A percentile compares a stretch with the other conserved stretches of the same genome.
Conservation (phyloP, 2,113 vertebrate genomes). For the Capra hircus region DNA sequence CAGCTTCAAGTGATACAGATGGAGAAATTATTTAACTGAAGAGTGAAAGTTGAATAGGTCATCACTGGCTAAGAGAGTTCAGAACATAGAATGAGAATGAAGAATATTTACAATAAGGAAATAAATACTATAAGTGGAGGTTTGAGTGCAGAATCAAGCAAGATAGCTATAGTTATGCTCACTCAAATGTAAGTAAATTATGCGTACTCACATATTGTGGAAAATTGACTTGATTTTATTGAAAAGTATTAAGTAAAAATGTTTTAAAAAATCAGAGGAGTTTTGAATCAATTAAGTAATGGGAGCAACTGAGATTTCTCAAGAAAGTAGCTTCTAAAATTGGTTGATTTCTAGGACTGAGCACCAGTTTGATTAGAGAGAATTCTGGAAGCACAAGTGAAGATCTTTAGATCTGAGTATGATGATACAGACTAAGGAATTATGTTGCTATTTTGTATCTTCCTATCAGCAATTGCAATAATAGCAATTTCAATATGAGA, state of each 20-base stretch:
- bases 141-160: not conserved
- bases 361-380: not conserved
- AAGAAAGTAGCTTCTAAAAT: not conserved
- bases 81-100: not conserved
- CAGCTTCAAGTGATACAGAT: not conserved
- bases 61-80: not conserved
- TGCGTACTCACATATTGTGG: fast-evolving
- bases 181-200: not conserved
- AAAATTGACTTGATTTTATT: not conserved
- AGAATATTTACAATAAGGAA: not conserved
- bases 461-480: not conserved
- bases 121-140: not conserved
- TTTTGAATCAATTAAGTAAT: not conserved
- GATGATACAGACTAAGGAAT: not conserved
- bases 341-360: not conserved
- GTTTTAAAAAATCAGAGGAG: not conserved
- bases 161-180: not conserved
- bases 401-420: not conserved
- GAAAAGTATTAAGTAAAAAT: not conserved
- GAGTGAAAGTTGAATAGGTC: not conserved
- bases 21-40: not conserved
- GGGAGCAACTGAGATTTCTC: not conserved
- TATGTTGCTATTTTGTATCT: not conserved
- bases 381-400: not conserved
- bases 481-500: not conserved